Base-by-base conservation (phyloP, 2,888 invertebrate genomes). In the Acanthococcus lagerstroemiae region DNA sequence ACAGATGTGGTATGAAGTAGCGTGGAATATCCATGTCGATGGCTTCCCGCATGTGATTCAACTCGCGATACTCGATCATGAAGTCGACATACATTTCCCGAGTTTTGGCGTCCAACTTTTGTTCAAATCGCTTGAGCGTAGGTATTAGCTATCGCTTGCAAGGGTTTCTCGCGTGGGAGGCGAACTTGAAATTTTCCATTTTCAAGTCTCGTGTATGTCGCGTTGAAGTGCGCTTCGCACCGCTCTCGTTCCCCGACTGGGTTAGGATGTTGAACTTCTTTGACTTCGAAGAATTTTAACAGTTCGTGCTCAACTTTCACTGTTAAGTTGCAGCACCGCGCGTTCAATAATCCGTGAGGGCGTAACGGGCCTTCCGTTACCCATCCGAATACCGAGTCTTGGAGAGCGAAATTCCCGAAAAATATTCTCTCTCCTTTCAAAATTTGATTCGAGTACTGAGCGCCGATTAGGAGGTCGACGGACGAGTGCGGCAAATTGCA, bases 1-100 rank as follows among this genome's bases (percentile, higher is more conserved):
- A 48, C 19, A 71, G 72, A 67, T 73, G 72, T 19, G 72, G 71
- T 12, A 72, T 68, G 58, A 69, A 71, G 46, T 63, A 69, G 1
- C 19, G 7, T 25, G 22, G 3, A 9, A n/a, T 17, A 1, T 55
- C 46, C 17, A 15, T 9, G 7, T 3, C 2, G 1, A 45, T n/a
- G n/a, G n/a, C n/a, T n/a, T n/a, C n/a, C n/a, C n/a, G n/a, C n/a
- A n/a, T n/a, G n/a, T n/a, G n/a, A 15, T 24, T 26, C 15, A 12
- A 12, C 3, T 50, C 19, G 1, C 46, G 12, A 17, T 55, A 67
- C n/a, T 67, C 67, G 1, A n/a, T 1, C 50, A 67, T 55, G 30
- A 67, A 67, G 0, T 61, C 48, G 26, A 37, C 12, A n/a, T 67
- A 67, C 26, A 26, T 27, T 22, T 37, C 1, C 1, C 48, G 48